Percentiles rank a stretch among this genome's conserved stretches.
These are phyloP conservation scores for Pemphredon lugubris DNA, from an alignment of 2,888 invertebrate genomes.

Conservation along the genomic window DNA sequence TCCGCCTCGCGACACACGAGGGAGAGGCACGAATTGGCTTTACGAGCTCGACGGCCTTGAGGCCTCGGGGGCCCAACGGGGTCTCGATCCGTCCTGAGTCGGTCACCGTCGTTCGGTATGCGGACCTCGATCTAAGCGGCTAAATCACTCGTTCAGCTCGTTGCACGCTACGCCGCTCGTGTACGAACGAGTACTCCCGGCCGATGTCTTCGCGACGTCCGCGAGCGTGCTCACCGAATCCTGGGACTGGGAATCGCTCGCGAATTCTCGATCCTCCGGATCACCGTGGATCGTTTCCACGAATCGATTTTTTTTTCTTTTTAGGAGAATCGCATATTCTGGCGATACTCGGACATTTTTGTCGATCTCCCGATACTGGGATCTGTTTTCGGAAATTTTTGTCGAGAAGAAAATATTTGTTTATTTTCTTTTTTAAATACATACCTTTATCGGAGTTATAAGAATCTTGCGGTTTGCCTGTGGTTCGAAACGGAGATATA, in stretches of 20 bases:
- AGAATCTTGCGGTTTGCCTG: too few relatives aligned
- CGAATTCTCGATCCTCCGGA: neutral
- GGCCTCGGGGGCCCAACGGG: constrained; percentile 65
- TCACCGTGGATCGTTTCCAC: too few relatives aligned
- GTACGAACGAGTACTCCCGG: constrained; percentile 55
- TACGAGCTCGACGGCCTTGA: constrained; percentile 67
- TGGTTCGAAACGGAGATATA: too few relatives aligned
- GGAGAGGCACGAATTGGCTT: constrained; percentile 66
- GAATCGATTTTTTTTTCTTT: too few relatives aligned
- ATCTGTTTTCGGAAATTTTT: too few relatives aligned
- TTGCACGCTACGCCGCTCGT: constrained; percentile 57
- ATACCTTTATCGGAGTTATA: too few relatives aligned
- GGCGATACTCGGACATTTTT: too few relatives aligned
- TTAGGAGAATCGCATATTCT: too few relatives aligned
- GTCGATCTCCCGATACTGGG: too few relatives aligned
- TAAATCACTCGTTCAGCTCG: constrained; percentile 63
- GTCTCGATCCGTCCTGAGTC: constrained; percentile 66
- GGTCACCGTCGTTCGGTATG: constrained; percentile 69
- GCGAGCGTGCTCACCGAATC: constrained; percentile 13
- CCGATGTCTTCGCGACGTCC: constrained; percentile 21
- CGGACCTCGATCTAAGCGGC: constrained; percentile 68
- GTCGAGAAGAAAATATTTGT: too few relatives aligned
- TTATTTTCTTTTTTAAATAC: too few relatives aligned
- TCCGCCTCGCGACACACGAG: constrained; percentile 53
- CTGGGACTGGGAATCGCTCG: constrained; percentile 14